Conservation (phyloP, 2,888 invertebrate species). For the Pyrochroa serraticornis region DNA sequence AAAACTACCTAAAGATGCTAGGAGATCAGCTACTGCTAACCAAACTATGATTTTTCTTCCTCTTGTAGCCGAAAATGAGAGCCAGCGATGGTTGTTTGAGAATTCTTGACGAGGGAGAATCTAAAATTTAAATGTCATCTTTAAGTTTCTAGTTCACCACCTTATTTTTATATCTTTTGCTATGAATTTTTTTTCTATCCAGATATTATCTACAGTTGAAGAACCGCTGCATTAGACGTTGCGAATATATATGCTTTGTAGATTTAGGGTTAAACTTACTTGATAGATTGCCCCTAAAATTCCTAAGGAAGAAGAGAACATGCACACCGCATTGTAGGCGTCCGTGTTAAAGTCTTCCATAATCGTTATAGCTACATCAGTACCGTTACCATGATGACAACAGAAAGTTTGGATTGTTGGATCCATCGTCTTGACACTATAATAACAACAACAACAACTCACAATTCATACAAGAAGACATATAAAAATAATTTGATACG, state of each 20-base stretch:
- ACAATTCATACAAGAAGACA: too few relatives aligned
- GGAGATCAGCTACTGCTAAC: slow-evolving; percentile 78
- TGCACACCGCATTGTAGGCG: slow-evolving; percentile 75
- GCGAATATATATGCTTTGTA: slow-evolving; percentile 2
- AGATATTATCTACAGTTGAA: too few relatives aligned
- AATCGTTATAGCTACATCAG: slow-evolving; percentile 68
- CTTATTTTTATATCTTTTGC: too few relatives aligned
- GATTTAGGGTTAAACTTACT: slow-evolving; percentile 60
- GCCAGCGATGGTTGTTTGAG: slow-evolving; percentile 62
- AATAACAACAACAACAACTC: too few relatives aligned
- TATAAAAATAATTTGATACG: too few relatives aligned
- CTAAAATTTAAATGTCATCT: slow-evolving; percentile 57
- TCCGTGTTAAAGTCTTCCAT: slow-evolving; percentile 77
- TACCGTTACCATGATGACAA: slow-evolving; percentile 69
- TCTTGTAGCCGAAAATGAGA: slow-evolving; percentile 66
- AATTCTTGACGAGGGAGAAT: slow-evolving; percentile 67
- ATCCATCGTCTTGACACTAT: slow-evolving; percentile 68
- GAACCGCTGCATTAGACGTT: too few relatives aligned
- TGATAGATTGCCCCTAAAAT: slow-evolving; percentile 79
- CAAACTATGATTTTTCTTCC: slow-evolving; percentile 77
- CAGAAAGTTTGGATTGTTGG: slow-evolving; percentile 86
- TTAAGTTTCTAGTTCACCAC: too few relatives aligned
- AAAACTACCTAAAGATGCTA: slow-evolving; percentile 74
- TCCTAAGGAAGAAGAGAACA: slow-evolving; percentile 75
- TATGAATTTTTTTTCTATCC: too few relatives aligned